Percentiles rank a stretch among this genome's conserved stretches.
Evolutionary conservation across 2,888 invertebrate species (phyloP).

Genomic region (Limnephilus rhombicus): DNA sequence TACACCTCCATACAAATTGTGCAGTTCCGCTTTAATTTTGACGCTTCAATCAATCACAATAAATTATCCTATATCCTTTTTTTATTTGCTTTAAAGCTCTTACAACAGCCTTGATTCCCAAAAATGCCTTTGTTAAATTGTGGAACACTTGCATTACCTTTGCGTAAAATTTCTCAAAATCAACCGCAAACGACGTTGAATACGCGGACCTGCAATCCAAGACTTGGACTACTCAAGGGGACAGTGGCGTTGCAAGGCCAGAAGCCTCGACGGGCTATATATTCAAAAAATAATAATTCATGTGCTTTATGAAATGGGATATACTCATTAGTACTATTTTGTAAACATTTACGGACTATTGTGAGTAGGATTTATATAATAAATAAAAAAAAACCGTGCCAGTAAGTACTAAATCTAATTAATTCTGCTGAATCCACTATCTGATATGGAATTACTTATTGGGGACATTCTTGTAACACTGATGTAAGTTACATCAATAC

Average conservation of each 20-base stretch:
- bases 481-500: too few species aligned
- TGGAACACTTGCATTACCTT: neutral
- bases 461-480: too few species aligned
- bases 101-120: neutral
- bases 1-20: neutral
- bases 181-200: slow-evolving; percentile 13
- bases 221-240: neutral
- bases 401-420: too few species aligned
- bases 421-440: too few species aligned
- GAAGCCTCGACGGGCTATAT: neutral
- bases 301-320: too few species aligned
- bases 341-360: too few species aligned
- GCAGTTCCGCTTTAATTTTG: neutral
- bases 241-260: neutral
- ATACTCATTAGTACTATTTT: too few species aligned
- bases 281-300: neutral
- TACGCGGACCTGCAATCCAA: slow-evolving; percentile 10
- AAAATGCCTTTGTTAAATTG: neutral
- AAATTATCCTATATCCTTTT: neutral
- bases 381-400: too few species aligned
- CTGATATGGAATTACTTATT: too few species aligned
- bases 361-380: too few species aligned
- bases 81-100: neutral
- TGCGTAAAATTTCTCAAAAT: slow-evolving; percentile 21
- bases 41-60: neutral